Evolutionary conservation across 2,113 vertebrate genomes (phyloP), one percentile per base, ranked within the genome.

Genomic region (Amphilophus citrinellus): DNA sequence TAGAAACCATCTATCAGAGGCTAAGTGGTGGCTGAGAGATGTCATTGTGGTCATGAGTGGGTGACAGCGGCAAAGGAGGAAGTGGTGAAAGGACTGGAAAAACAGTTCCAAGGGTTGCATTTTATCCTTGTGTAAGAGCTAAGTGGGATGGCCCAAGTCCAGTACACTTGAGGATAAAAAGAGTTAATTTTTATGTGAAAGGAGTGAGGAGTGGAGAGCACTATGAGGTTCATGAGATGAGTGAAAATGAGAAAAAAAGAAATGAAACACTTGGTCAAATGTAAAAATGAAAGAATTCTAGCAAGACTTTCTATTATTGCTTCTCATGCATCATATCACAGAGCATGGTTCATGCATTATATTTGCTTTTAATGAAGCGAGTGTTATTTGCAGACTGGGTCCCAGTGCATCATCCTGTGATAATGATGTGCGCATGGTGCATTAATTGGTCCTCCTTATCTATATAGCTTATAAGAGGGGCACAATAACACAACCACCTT

Each of bases 1-100:
- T 94, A 95, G 93, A 94, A 93, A 92, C 90, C 94, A 94, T 94
- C 90, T 88, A 95, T 95, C 94, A 94, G 90, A 37, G 87, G 90
- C 88, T 94, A 94, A 95, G 89, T 93, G 92, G 91, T 71, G 89
- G 92, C 88, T 94, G 84, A 90, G 88, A 85, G 90, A 93, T 94
- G 92, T 92, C 93, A 92, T 93, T 93, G 93, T 92, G 94, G 94
- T 89, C 86, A 65, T 89, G 91, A 93, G 93, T 92, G 90, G 93
- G 92, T 94, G 92, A 93, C 58, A 68, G 88, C 3, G 79, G 86
- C 83, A 80, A 85, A 89, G 79, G 83, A 88, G 90, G 92, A 92
- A 93, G 92, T 91, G 90, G 91, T 79, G 66, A 89, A 86, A 88
- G 66, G 80, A 53, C 81, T 84, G 83, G 61, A 87, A 90, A 94